phyloP scores from a whole-genome alignment of 1,140 invertebrate genomes.

The Conus betulinus region DNA sequence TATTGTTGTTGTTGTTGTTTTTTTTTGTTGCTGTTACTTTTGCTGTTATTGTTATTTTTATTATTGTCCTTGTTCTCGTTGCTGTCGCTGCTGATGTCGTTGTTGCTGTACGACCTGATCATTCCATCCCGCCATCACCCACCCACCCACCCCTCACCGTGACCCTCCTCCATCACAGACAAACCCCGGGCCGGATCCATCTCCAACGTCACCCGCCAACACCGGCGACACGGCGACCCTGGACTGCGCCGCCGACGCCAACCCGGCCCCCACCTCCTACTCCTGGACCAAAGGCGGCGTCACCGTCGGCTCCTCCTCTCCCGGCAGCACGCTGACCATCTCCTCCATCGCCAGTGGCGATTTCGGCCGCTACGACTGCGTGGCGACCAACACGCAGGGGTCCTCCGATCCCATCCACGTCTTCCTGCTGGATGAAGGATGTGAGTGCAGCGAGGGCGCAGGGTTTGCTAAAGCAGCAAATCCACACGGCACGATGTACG shows the following conservation, averaged over 20 bases:
- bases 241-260: slow-evolving; percentile 7
- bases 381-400: slow-evolving; percentile 17
- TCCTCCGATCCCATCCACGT: neutral
- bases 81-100: no score
- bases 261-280: slow-evolving; percentile 23
- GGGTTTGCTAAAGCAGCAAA: no score
- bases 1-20: no score
- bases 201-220: slow-evolving; percentile 11
- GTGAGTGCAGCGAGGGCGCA: neutral
- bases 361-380: slow-evolving; percentile 13
- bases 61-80: no score
- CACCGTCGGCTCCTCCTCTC: neutral
- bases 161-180: neutral
- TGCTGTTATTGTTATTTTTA: no score
- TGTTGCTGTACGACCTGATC: no score
- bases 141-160: no score
- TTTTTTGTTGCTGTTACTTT: no score
- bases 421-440: neutral
- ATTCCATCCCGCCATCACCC: no score
- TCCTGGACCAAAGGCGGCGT: slow-evolving; percentile 2
- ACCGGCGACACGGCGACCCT: neutral
- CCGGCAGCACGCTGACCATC: neutral
- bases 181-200: neutral
- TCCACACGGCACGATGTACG: no score
- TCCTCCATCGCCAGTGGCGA: neutral